phyloP scores from a whole-genome alignment of 2,113 vertebrate genomes.

The Anseranas semipalmata region DNA sequence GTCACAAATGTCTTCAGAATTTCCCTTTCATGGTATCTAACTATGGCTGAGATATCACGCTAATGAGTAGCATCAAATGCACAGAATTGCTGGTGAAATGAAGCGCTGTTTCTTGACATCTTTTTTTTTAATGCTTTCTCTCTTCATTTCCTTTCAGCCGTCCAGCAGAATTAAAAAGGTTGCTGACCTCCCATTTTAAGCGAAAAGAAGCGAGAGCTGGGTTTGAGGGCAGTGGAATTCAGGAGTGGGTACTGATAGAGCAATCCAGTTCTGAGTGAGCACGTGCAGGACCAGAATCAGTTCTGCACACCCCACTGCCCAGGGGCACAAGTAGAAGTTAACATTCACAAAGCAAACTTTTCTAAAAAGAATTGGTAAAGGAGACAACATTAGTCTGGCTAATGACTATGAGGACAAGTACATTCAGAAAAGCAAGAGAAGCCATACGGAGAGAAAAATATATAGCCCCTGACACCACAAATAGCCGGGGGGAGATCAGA shows the following conservation, averaged over 20 bases:
- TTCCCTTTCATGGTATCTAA: not conserved
- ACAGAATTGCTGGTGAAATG: not conserved
- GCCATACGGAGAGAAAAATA: accelerated
- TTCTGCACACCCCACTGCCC: not conserved
- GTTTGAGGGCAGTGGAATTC: not conserved
- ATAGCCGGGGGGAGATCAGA: not conserved
- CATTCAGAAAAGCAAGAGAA: not conserved
- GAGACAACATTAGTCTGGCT: not conserved
- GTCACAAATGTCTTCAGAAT: not conserved
- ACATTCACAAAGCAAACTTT: not conserved
- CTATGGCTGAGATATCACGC: not conserved
- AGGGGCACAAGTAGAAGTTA: not conserved
- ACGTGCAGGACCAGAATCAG: too few species aligned
- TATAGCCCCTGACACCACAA: not conserved
- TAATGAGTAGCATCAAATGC: not conserved
- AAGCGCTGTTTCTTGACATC: not conserved
- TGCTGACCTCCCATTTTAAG: not conserved
- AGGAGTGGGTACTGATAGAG: not conserved
- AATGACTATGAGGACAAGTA: not conserved
- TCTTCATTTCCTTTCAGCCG: not conserved
- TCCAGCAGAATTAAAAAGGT: not conserved
- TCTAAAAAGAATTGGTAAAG: not conserved
- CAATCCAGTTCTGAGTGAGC: not conserved
- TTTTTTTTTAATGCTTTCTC: not conserved
- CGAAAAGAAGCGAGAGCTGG: not conserved